Base-by-base conservation (phyloP, 1,140 invertebrate genomes). In the Conus betulinus region DNA sequence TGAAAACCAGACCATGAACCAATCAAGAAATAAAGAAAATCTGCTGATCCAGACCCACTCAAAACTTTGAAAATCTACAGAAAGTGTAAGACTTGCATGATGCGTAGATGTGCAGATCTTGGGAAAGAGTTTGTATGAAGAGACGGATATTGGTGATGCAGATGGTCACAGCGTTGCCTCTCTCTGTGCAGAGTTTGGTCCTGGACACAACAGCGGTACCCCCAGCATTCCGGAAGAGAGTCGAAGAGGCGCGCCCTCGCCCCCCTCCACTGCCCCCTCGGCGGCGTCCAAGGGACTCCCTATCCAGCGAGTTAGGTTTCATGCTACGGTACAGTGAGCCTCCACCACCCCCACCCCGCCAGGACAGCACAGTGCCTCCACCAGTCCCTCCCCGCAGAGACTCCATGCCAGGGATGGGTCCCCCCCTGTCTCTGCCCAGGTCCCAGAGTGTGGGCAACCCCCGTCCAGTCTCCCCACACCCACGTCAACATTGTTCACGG, bases 341-440 rank as follows among this genome's bases (percentile, higher is more conserved):
- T 23, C 93, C 93, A 23, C 87, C 91, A 25, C 90, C 92, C 51
- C 93, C 93, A 71, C 91, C 93, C 25, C 88, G 91, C 71, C 81
- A 93, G 87, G 89, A 93, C 91, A 88, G 92, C 89, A 89, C 91
- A 87, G 93, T 91, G 83, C 93, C 93, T 51, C 94, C 91, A 85
- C 96, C 89, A 92, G 95, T 95, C 89, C 96, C 94, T 90, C 96
- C 94, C 89, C 96, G 95, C 83, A 96, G 95, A 74, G 95, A 95
- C 89, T 95, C 94, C 11, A 90, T 90, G 87, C 91, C 90, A n/a
- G 76, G 78, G 39, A 76, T 84, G 13, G 76, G 51, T 27, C n/a
- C 87, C 90, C 96, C 96, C 85, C 53, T 79, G 63, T 90, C 88
- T n/a, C 89, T 97, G 52, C 96, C 96, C n/a, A 94, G 90, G n/a